Percentiles rank a stretch among this genome's conserved stretches.
Conservation (phyloP, 2,113 vertebrate species). For the Parus major region DNA sequence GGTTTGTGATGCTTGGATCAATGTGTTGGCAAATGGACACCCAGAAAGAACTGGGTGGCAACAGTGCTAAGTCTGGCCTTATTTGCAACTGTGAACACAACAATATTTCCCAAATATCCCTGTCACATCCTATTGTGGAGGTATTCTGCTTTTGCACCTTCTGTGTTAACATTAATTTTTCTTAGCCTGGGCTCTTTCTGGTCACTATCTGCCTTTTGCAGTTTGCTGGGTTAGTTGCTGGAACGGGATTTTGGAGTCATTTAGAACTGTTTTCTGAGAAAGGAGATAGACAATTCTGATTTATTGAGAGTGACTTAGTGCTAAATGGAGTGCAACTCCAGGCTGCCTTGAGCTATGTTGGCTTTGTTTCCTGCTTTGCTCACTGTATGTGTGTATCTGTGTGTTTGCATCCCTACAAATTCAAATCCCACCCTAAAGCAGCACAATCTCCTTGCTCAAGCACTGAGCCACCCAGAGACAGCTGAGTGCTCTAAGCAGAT, state of each 20-base stretch:
- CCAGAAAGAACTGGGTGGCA: not conserved
- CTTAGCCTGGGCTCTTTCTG: not conserved
- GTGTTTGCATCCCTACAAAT: not conserved
- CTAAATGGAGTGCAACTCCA: slow-evolving; percentile 27
- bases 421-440: not conserved
- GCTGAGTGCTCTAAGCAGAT: not conserved
- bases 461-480: not conserved
- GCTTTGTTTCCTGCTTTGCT: slow-evolving; percentile 35
- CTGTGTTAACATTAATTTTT: not conserved
- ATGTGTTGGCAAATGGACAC: not conserved
- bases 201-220: not conserved
- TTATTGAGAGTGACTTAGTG: slow-evolving; percentile 48
- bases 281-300: slow-evolving; percentile 31
- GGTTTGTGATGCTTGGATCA: not conserved
- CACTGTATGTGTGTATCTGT: not conserved
- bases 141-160: not conserved
- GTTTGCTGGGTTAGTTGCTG: not conserved
- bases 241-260: not conserved
- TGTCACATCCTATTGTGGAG: not conserved
- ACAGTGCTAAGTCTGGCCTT: not conserved
- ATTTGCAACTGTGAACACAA: not conserved
- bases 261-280: not conserved
- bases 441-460: not conserved
- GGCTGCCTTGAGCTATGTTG: slow-evolving; percentile 47
- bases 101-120: not conserved